These are phyloP conservation scores for Chondrosia reniformis DNA, from an alignment of 37 sponge, comb jelly and placozoan species.

Conservation along the genomic window DNA sequence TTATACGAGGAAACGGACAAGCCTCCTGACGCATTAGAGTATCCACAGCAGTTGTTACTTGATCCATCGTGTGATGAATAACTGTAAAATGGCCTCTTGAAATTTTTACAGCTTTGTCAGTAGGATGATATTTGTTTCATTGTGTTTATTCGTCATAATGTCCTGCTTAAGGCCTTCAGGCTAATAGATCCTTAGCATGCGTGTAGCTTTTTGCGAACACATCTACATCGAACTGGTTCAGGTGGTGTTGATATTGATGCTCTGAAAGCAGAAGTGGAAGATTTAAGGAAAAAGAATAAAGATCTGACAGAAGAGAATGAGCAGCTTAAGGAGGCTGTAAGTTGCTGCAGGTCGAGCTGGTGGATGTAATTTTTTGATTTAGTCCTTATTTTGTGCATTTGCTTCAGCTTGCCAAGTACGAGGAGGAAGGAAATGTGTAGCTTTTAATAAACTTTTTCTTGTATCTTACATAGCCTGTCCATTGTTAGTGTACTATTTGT, in stretches of 20 bases:
- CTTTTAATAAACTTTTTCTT: neutral
- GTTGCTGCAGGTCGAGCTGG: neutral
- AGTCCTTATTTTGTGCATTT: neutral
- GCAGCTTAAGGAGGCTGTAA: constrained; percentile 32
- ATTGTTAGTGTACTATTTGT: too few species aligned
- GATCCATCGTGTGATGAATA: neutral
- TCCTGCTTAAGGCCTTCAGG: too few species aligned
- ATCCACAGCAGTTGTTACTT: constrained; percentile 19
- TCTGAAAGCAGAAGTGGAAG: constrained; percentile 71
- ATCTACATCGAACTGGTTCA: constrained; percentile 85
- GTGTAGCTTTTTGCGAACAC: constrained; percentile 72
- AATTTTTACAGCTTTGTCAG: neutral
- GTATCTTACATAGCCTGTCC: neutral
- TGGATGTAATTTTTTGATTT: neutral
- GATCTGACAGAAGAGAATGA: constrained; percentile 69
- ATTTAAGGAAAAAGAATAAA: constrained; percentile 68
- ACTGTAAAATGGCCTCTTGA: neutral
- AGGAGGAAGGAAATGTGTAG: neutral
- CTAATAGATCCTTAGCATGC: neutral
- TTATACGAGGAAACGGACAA: constrained; percentile 98
- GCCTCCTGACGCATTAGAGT: constrained; percentile 89
- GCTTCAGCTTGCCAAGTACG: neutral
- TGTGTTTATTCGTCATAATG: neutral
- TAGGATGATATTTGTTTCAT: neutral
- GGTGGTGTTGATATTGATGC: constrained; percentile 78